phyloP scores from a whole-genome alignment of 1,140 invertebrate genomes.

The Apocrypta bakeri region DNA sequence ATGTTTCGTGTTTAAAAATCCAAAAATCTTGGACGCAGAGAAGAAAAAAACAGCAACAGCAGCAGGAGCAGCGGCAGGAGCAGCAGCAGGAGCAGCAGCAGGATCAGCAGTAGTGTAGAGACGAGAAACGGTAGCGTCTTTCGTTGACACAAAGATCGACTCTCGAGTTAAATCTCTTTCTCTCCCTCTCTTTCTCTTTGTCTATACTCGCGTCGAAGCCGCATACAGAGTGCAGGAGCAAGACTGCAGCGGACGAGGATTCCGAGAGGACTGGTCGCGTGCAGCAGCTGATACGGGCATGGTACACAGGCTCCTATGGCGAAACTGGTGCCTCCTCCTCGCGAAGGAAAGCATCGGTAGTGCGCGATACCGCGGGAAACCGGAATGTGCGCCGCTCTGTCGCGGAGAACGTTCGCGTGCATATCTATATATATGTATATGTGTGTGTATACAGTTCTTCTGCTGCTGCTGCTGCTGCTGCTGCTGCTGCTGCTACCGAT shows the following conservation, averaged over 20 bases:
- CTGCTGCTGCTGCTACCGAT: background rate
- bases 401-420: background rate
- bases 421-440: background rate
- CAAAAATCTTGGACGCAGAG: background rate
- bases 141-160: background rate
- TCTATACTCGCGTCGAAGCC: background rate
- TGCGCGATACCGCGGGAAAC: conserved; percentile 29
- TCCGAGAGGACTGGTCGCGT: background rate
- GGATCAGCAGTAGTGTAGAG: background rate
- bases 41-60: background rate
- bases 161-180: background rate
- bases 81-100: background rate
- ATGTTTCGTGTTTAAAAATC: conserved; percentile 40
- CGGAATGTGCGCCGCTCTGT: conserved; percentile 12
- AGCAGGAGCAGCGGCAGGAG: background rate
- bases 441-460: background rate
- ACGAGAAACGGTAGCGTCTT: background rate
- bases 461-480: background rate
- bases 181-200: background rate
- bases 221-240: background rate
- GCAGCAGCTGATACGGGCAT: background rate
- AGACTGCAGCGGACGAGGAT: background rate
- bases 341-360: conserved; percentile 2
- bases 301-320: background rate
- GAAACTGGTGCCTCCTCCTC: background rate